These are phyloP conservation scores for Aphodius sticticus DNA, from an alignment of 2,888 invertebrate genomes.

Conservation along the genomic window DNA sequence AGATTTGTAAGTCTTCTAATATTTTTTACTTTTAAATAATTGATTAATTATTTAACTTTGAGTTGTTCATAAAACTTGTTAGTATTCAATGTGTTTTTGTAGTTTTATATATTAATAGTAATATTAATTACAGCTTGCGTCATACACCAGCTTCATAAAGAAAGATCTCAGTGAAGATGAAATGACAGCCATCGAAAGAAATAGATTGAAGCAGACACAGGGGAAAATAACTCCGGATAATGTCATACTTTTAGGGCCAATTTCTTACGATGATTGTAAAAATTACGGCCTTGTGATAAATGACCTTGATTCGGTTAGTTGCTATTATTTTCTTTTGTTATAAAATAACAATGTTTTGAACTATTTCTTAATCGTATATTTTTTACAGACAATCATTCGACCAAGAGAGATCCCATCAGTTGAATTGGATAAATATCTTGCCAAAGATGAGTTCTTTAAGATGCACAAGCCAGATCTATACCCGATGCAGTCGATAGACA, in stretches of 20 bases:
- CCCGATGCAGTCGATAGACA: constrained; percentile 53
- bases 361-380: background rate
- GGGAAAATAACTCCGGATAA: constrained; percentile 7
- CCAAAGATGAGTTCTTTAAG: constrained; percentile 34
- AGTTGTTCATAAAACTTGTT: too few relatives aligned
- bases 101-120: background rate
- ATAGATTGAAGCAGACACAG: constrained; percentile 9
- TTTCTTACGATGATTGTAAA: constrained; percentile 60
- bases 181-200: background rate
- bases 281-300: constrained; percentile 62
- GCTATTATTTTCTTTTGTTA: constrained; percentile 7
- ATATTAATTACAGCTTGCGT: constrained; percentile 25
- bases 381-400: constrained; percentile 1
- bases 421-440: constrained; percentile 35
- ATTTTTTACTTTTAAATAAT: background rate
- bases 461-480: constrained; percentile 49
- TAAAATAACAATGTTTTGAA: constrained; percentile 13
- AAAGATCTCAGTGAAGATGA: constrained; percentile 24
- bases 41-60: background rate
- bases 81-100: too few relatives aligned
- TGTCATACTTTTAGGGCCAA: constrained; percentile 49
- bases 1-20: constrained; percentile 28
- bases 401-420: constrained; percentile 33
- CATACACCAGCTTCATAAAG: constrained; percentile 29
- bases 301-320: constrained; percentile 44